phyloP scores from a whole-genome alignment of 2,797 vertebrate species.

The Peromyscus eremicus region DNA sequence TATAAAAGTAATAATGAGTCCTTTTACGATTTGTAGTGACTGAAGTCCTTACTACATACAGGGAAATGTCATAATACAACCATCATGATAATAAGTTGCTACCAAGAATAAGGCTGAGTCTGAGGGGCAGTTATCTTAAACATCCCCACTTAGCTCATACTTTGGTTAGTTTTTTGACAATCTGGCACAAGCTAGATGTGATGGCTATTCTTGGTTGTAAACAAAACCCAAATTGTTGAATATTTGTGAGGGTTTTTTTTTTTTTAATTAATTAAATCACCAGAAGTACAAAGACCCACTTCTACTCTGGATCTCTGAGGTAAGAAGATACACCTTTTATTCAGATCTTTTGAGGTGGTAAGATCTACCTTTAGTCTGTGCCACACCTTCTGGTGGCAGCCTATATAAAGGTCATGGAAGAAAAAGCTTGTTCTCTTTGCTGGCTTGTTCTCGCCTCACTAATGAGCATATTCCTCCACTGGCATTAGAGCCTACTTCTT shows the following conservation, averaged over 20 bases:
- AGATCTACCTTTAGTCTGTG: not conserved
- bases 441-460: not conserved
- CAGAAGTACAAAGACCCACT: not conserved
- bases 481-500: not conserved
- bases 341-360: not conserved
- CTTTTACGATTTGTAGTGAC: constrained; percentile 25
- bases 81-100: not conserved
- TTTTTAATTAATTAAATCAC: not conserved
- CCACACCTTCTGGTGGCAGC: not conserved
- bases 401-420: not conserved
- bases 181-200: not conserved
- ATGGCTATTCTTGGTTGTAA: not conserved
- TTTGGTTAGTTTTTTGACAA: not conserved
- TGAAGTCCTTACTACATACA: constrained; percentile 38
- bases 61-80: constrained; percentile 3
- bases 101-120: constrained; percentile 11
- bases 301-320: not conserved
- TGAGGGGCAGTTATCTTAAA: constrained; percentile 54
- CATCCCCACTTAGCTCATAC: not conserved
- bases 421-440: no score
- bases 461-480: no score
- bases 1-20: not conserved
- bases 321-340: not conserved
- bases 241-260: not conserved
- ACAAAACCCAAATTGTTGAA: not conserved